These are phyloP conservation scores for Acrossocheilus wenchowensis DNA, from an alignment of 2,797 vertebrate genomes.

Conservation along the genomic window DNA sequence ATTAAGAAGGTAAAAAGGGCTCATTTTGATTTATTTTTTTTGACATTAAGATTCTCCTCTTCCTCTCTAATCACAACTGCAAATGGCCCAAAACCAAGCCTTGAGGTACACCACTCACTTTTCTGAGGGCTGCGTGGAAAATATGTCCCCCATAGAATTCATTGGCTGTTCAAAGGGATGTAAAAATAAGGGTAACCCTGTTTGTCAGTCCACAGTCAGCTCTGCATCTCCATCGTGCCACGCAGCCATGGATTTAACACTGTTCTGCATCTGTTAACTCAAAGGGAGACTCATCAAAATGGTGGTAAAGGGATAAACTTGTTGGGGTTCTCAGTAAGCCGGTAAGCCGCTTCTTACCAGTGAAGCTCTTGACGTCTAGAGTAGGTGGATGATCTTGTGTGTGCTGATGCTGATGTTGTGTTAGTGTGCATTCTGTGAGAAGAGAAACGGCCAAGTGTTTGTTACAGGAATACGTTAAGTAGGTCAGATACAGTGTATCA, in stretches of 20 bases:
- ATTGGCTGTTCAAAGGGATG: background rate
- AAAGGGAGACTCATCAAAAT: slow-evolving; percentile 60
- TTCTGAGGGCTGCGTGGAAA: background rate
- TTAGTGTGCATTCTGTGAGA: slow-evolving; percentile 22
- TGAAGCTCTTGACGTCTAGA: slow-evolving; percentile 35
- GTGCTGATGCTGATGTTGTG: slow-evolving; percentile 42
- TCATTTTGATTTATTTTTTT: background rate
- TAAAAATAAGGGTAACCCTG: slow-evolving; percentile 15
- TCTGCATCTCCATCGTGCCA: slow-evolving; percentile 13
- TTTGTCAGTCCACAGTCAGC: slow-evolving; percentile 16
- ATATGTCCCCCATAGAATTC: background rate
- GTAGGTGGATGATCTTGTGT: slow-evolving; percentile 38
- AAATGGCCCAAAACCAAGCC: slow-evolving; percentile 3
- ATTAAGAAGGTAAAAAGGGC: background rate
- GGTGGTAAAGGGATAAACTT: slow-evolving; percentile 66
- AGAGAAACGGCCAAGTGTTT: background rate
- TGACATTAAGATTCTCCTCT: background rate
- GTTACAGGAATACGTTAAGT: slow-evolving; percentile 22
- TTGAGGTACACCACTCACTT: slow-evolving; percentile 16
- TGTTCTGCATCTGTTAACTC: slow-evolving; percentile 43
- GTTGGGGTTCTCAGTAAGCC: slow-evolving; percentile 69
- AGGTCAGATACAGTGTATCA: slow-evolving; percentile 16
- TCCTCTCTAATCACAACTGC: background rate
- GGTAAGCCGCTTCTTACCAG: slow-evolving; percentile 73
- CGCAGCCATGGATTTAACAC: slow-evolving; percentile 21